A percentile compares a stretch with the other conserved stretches of the same genome.
phyloP scores from a whole-genome alignment of 2,113 vertebrate genomes.

The Oryzias woworae region DNA sequence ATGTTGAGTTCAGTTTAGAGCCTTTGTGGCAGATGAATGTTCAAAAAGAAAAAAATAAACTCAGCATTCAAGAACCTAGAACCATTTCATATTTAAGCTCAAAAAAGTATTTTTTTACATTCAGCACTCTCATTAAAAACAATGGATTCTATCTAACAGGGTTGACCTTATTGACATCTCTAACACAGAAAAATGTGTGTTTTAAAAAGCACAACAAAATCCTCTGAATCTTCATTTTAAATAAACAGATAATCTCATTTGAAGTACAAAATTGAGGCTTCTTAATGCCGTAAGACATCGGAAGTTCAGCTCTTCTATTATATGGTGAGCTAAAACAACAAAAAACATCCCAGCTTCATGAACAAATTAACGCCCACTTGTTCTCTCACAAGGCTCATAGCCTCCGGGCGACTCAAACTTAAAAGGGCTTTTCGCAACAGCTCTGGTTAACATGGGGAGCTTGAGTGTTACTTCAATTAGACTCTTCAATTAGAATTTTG shows the following conservation, averaged over 20 bases:
- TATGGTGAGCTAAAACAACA: conserved; percentile 41
- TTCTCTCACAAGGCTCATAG: conserved; percentile 59
- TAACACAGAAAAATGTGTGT: background rate
- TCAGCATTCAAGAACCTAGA: no score
- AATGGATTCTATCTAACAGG: no score
- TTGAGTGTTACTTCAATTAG: conserved; percentile 60
- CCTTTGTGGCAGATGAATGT: no score
- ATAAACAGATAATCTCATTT: conserved; percentile 35
- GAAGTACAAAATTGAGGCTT: conserved; percentile 59
- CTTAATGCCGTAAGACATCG: conserved; percentile 54
- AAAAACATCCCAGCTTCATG: conserved; percentile 47
- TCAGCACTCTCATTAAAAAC: no score
- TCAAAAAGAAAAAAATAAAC: no score
- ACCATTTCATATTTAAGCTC: no score
- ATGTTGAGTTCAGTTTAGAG: no score
- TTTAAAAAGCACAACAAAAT: background rate
- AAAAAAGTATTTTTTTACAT: no score
- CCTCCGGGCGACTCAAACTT: conserved; percentile 58
- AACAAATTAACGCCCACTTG: conserved; percentile 68
- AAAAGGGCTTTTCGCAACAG: conserved; percentile 54
- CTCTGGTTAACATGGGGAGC: conserved; percentile 53
- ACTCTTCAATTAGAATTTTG: conserved; percentile 45
- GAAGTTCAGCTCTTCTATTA: conserved; percentile 43
- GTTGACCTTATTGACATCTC: background rate
- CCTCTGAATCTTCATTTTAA: no score